phyloP scores from a whole-genome alignment of 1,140 invertebrate species.

The Sycophaga agraensis region DNA sequence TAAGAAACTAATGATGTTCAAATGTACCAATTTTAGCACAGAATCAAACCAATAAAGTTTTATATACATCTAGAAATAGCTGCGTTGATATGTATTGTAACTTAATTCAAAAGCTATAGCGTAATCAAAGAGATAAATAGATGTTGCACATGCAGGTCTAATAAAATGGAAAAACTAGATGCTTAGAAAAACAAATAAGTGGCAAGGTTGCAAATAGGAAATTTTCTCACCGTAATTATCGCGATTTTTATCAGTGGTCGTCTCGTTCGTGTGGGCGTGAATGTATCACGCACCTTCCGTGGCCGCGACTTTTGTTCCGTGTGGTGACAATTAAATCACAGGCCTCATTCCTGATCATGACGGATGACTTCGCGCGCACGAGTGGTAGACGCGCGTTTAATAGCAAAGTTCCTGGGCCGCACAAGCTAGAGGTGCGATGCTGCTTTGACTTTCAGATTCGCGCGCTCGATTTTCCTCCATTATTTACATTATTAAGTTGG shows the following conservation, averaged over 20 bases:
- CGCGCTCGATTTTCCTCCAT: conserved; percentile 29
- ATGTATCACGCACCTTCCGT: conserved; percentile 1
- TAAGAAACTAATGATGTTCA: too few relatives aligned
- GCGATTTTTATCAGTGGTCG: conserved; percentile 6
- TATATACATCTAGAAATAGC: too few relatives aligned
- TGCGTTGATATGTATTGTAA: too few relatives aligned
- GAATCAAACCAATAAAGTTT: too few relatives aligned
- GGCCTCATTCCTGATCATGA: conserved; percentile 53
- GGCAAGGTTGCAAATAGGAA: background rate
- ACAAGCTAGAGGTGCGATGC: too few relatives aligned
- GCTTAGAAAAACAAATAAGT: conserved; percentile 6
- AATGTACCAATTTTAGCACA: too few relatives aligned
- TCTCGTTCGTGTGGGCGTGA: too few relatives aligned
- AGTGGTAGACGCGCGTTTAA: conserved; percentile 35
- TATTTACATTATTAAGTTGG: conserved; percentile 21
- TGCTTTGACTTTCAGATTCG: conserved; percentile 42
- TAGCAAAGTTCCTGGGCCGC: conserved; percentile 2
- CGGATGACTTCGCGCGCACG: conserved; percentile 45
- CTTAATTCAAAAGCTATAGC: too few relatives aligned
- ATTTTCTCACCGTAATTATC: conserved; percentile 18
- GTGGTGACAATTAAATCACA: conserved; percentile 56
- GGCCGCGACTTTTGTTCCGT: conserved; percentile 30
- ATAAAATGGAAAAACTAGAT: too few relatives aligned
- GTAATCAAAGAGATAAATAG: too few relatives aligned
- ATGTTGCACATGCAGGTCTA: too few relatives aligned